Base-by-base conservation (phyloP, 2,113 vertebrate genomes). In the Ceyx margarethae region DNA sequence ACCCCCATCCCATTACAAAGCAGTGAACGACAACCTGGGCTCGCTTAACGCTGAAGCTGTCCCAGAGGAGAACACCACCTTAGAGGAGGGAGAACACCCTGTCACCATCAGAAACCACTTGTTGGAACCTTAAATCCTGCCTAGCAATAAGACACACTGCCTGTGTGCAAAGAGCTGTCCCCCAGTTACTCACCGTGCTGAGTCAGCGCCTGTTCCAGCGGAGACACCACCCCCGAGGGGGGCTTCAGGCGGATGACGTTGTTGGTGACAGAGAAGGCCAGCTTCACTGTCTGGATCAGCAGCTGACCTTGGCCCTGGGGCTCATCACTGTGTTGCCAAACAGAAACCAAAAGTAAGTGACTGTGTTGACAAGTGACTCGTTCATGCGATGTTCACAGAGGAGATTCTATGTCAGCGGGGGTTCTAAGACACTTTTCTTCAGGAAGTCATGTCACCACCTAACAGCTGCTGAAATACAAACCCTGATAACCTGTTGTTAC, bases 231-330 rank as follows among this genome's bases (percentile, higher is more conserved):
- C 0, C 98, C 98, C 4, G 98, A 98, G 3, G 98, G 98, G 2
- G 99, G 98, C 87, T 99, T 99, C 95, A 99, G 97, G 10, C 99
- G 98, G 95, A 99, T 99, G 61, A 99, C 98, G 6, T 99, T 99
- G 92, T 99, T 99, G 84, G 98, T 99, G 71, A 99, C 98, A 0
- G 99, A 99, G 96, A 99, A 99, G 0, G 99, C 99, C 97, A 99
- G 94, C 92, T 99, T 99, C 31, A 99, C 98, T 0, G 98, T 99
- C 97, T 99, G 99, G 96, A 99, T 99, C 53, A 99, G 98, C 87
- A 99, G 98, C 85, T 99, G 99, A 43, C 99, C 99, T 10, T 99
- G 99, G 65, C 98, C 98, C 8, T 99, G 99, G 61, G 98, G 98
- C 87, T 99, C 99, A 66, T 98, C 98, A 82, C 99, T 99, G 95